Evolutionary conservation across 1,140 invertebrate genomes (phyloP).

Genomic region (Cotesia vestalis): DNA sequence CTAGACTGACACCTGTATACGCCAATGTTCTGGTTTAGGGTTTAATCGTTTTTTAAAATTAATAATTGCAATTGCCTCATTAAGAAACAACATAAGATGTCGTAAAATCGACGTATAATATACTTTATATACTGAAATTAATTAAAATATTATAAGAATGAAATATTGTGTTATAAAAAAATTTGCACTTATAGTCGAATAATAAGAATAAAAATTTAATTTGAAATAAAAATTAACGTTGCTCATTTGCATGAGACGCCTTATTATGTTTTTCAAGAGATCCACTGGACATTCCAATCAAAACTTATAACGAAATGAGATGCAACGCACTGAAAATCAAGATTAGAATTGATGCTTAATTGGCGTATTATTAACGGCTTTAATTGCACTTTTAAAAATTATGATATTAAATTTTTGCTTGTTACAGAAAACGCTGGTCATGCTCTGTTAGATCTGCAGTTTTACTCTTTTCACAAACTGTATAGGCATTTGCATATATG

Average conservation of each 20-base stretch:
- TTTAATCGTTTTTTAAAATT: conserved; percentile 19
- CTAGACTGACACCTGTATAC: conserved; percentile 59
- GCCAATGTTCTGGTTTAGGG: conserved; percentile 40
- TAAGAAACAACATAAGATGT: too few relatives aligned
- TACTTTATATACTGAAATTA: too few relatives aligned
- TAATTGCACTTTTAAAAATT: conserved; percentile 50
- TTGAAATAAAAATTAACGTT: too few relatives aligned
- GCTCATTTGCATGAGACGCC: not conserved
- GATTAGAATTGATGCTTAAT: conserved; percentile 52
- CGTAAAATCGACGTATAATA: too few relatives aligned
- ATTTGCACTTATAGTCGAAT: too few relatives aligned
- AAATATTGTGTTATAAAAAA: too few relatives aligned
- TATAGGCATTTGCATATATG: too few relatives aligned
- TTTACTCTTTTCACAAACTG: too few relatives aligned
- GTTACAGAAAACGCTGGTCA: conserved; percentile 34
- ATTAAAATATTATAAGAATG: too few relatives aligned
- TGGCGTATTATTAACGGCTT: conserved; percentile 57
- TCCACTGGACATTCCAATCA: conserved; percentile 36
- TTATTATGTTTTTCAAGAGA: not conserved
- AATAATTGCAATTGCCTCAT: too few relatives aligned
- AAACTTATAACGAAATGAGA: conserved; percentile 43
- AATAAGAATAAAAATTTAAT: too few relatives aligned
- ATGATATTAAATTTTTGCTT: conserved; percentile 42
- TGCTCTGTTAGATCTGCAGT: conserved; percentile 18
- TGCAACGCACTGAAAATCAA: conserved; percentile 47